Base-by-base conservation (phyloP, 1,140 invertebrate genomes). In the Bombyx mandarina region DNA sequence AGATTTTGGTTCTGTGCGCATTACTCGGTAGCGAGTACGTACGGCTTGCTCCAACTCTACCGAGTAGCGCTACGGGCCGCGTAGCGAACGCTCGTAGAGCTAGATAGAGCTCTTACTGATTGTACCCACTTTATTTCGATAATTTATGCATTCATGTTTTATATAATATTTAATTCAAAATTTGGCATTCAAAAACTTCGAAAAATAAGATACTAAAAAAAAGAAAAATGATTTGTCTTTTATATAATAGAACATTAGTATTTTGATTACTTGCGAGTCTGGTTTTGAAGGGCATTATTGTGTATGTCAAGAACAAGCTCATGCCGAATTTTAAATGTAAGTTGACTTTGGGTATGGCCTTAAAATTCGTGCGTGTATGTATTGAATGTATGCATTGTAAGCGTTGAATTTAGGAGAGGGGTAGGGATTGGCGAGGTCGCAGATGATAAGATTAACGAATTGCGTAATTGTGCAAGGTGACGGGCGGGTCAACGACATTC, bases 381-480 rank as follows among this genome's bases (percentile, higher is more conserved):
- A 35, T 35, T 35, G 26, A 35, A 35, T 35, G 26, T 35, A 35
- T 35, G 26, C 58, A 61, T 66, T 65, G 65, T 65, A 65, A 60
- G 62, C 65, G 63, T 73, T 57, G 49, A 71, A 72, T 72, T 82
- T 82, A 73, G 73, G 79, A 75, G 75, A 82, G 73, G 79, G 70
- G 74, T 77, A 71, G 79, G 73, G 74, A 73, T 64, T 57, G 72
- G 54, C 73, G 77, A 82, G 79, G 78, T 82, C 79, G 67, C 77
- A 79, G 67, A 85, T 81, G 79, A 84, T 86, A 86, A 86, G 82
- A 86, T 83, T 83, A 79, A 76, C 75, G 62, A 83, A 82, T 86
- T 86, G 83, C 82, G 83, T 86, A 86, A 86, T 80, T 77, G 77
- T 67, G 75, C 80, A 86, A 84, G 83, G 83, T 86, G 74, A 83